A percentile compares a stretch with the other conserved stretches of the same genome.
These are phyloP conservation scores for Platysternon megacephalum DNA, from an alignment of 2,113 vertebrate species.

Conservation along the genomic window DNA sequence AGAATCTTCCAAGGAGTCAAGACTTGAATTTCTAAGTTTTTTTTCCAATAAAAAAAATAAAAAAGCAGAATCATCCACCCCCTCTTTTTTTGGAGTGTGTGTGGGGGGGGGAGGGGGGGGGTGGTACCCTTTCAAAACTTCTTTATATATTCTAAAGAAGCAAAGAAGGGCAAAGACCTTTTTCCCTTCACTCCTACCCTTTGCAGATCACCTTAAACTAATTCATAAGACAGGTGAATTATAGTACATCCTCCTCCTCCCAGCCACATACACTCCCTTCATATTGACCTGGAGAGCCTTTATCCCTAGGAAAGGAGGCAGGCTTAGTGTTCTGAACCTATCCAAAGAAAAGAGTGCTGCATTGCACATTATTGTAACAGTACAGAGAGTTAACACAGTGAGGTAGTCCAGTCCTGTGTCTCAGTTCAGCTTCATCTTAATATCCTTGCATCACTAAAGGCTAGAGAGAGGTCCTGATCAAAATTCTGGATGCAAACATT, in stretches of 20 bases:
- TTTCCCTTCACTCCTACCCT: neutral
- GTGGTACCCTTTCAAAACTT: too few species aligned
- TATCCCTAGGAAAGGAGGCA: neutral
- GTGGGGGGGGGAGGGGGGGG: too few species aligned
- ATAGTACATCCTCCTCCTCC: neutral
- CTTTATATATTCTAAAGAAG: neutral
- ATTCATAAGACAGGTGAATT: neutral
- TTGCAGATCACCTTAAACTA: accelerated
- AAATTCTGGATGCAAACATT: neutral
- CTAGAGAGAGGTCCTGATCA: neutral
- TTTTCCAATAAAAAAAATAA: neutral
- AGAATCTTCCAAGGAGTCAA: neutral
- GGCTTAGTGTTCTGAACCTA: neutral
- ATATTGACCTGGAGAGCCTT: neutral
- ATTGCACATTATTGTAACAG: neutral
- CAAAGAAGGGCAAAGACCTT: neutral
- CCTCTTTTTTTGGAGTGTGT: too few species aligned
- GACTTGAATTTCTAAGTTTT: neutral
- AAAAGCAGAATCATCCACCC: neutral
- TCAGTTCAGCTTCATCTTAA: neutral
- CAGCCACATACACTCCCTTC: neutral
- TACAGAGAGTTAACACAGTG: neutral
- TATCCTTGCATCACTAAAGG: accelerated
- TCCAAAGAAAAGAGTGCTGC: neutral
- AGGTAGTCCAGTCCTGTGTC: neutral